Evolutionary conservation across 2,797 vertebrate species (phyloP).

Genomic region (Acrocephalus scirpaceus): DNA sequence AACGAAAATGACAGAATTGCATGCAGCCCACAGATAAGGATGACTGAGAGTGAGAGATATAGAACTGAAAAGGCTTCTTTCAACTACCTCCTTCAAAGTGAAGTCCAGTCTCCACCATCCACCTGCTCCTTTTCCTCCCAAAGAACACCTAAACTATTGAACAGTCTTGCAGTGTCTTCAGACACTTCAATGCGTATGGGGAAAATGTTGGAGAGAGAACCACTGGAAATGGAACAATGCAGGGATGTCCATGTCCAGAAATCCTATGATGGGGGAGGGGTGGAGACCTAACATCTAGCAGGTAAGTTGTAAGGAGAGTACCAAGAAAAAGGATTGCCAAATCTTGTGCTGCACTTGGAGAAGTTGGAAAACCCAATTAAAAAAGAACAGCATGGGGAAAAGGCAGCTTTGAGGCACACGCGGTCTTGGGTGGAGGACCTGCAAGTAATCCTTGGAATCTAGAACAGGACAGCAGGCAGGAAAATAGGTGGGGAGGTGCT

Average conservation of each 20-base stretch:
- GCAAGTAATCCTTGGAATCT: neutral
- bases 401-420: neutral
- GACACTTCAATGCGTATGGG: neutral
- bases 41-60: neutral
- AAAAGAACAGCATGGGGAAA: neutral
- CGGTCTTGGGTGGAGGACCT: neutral
- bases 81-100: neutral
- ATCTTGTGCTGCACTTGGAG: neutral
- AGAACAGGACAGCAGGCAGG: neutral
- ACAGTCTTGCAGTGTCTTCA: neutral
- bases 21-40: neutral
- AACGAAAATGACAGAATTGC: neutral
- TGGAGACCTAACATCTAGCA: neutral
- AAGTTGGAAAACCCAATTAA: neutral
- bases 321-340: neutral
- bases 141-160: neutral
- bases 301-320: neutral
- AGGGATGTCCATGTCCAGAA: neutral
- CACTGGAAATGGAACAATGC: neutral
- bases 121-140: neutral
- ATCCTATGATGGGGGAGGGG: accelerated
- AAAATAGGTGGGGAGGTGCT: neutral
- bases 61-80: neutral
- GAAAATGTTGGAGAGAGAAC: neutral
- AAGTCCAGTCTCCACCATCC: neutral